phyloP scores from a whole-genome alignment of 1,140 invertebrate genomes.

The Adelges cooleyi region DNA sequence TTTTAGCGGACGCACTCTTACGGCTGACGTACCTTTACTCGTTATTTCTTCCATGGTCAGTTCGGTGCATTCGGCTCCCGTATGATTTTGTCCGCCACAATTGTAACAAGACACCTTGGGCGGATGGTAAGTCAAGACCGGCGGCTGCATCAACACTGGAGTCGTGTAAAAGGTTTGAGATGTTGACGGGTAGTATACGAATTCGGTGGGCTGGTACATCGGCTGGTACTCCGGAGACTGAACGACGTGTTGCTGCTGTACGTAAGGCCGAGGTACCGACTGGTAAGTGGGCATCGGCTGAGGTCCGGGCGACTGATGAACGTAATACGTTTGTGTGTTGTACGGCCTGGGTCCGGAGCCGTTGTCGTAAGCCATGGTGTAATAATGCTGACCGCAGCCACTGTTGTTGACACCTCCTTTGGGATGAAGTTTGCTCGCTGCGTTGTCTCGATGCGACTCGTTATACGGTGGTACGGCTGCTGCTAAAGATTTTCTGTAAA shows the following conservation, averaged over 20 bases:
- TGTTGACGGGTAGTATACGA: conserved; percentile 14
- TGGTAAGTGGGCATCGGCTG: conserved; percentile 32
- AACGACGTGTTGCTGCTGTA: conserved; percentile 35
- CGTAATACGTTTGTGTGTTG: conserved; percentile 30
- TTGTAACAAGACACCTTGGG: conserved; percentile 47
- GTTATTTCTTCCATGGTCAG: conserved; percentile 79
- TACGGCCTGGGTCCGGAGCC: neutral
- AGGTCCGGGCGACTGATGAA: conserved; percentile 32
- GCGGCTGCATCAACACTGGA: conserved; percentile 8
- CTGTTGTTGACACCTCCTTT: neutral
- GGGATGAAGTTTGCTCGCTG: neutral
- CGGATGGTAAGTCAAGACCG: conserved; percentile 16
- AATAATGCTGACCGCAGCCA: conserved; percentile 1
- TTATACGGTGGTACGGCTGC: neutral
- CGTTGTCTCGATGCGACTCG: neutral
- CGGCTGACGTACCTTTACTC: conserved; percentile 41
- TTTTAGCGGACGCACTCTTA: neutral
- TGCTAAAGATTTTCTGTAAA: neutral
- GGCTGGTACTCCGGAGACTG: conserved; percentile 29
- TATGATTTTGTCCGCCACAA: conserved; percentile 57
- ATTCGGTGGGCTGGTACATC: conserved; percentile 11
- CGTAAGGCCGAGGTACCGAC: neutral
- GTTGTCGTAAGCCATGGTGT: conserved; percentile 10
- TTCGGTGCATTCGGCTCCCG: conserved; percentile 71
- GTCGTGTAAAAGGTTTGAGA: conserved; percentile 21